Base-by-base conservation (phyloP, 2,888 invertebrate species). In the Idaea straminata region DNA sequence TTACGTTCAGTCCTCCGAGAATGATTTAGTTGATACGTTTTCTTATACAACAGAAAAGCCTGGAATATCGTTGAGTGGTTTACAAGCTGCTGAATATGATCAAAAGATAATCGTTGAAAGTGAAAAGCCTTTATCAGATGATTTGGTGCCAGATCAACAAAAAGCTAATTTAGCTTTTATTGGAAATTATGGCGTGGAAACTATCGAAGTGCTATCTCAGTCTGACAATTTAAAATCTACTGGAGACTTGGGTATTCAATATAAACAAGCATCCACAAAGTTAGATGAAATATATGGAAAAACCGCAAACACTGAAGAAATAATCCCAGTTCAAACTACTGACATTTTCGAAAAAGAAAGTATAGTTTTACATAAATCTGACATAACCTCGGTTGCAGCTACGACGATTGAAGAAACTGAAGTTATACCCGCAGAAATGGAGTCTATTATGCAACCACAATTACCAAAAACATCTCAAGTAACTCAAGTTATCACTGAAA, bases 51-150 rank as follows among this genome's bases (percentile, higher is more conserved):
- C 82, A 62, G 86, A 82, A 60, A 94, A 94, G 15, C 92, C 91
- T 63, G 78, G 84, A 62, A 83, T 94, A 58, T 79, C 83, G 64
- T 84, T 92, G 67, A 82, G 93, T 35, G 86, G 94, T 15, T 89
- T 95, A 62, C 93, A 94, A 80, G 94, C 93, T 67, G 88, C 95
- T 59, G 89, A 94, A 73, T 93, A 89, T 71, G 93, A 92, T 68
- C 94, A 95, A 86, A 89, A 93, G 62, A 71, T 94, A 35, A 79
- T 89, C 5, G 90, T 93, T 59, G 96, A 96, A 84, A 93, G 91
- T 72, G 96, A 96, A 87, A 84, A 88, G 57, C 74, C 79, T 59
- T 87, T 94, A 65, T 73, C 77, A 47, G 77, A 88, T 67, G 66
- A 76, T 57, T 69, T 70, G n/a, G 75, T 78, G 67, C 94, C 94